phyloP scores from a whole-genome alignment of 2,113 vertebrate genomes.

The Alexandromys fortis region DNA sequence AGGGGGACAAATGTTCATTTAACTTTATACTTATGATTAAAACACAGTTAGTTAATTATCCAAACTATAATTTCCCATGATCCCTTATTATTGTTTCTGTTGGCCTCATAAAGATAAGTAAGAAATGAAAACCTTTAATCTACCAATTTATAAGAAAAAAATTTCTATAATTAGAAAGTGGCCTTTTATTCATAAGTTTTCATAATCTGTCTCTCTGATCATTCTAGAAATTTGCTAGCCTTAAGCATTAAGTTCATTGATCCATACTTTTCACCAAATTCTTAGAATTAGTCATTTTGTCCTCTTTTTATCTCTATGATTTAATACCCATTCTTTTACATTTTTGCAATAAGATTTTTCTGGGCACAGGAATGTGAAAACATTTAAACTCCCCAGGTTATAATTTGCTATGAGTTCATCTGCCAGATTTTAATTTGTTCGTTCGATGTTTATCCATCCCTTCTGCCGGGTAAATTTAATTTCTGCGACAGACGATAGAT shows the following conservation, averaged over 20 bases:
- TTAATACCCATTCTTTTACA: conserved; percentile 44
- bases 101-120: neutral
- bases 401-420: conserved; percentile 63
- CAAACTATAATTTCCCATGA: neutral
- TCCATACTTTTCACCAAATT: conserved; percentile 32
- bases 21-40: neutral
- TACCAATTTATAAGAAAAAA: conserved; percentile 22
- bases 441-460: conserved; percentile 64
- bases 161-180: neutral
- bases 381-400: conserved; percentile 66
- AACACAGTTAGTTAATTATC: neutral
- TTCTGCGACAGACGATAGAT: conserved; percentile 41
- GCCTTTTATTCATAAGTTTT: neutral
- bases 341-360: conserved; percentile 64
- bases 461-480: conserved; percentile 53
- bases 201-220: neutral
- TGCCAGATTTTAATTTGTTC: conserved; percentile 69
- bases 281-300: conserved; percentile 27
- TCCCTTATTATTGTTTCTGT: neutral
- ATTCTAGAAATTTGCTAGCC: conserved; percentile 45
- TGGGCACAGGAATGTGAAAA: conserved; percentile 33
- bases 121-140: neutral
- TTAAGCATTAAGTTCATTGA: conserved; percentile 4
- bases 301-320: conserved; percentile 55
- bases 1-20: neutral